Conservation (phyloP, 2,888 invertebrate genomes). For the Heliconius cydno region DNA sequence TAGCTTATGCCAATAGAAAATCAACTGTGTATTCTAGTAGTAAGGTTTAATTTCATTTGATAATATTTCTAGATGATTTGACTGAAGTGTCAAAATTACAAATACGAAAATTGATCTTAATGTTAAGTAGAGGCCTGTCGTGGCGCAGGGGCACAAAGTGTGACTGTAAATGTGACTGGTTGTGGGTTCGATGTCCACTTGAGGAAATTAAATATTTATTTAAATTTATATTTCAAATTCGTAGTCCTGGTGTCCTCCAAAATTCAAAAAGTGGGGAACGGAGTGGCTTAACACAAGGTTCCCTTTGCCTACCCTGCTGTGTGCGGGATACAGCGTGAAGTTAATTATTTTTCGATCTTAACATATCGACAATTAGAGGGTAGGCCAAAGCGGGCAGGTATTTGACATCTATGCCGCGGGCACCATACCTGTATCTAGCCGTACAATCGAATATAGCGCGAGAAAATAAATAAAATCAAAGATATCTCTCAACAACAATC, state of each 20-base stretch:
- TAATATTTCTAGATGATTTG: constrained; percentile 56
- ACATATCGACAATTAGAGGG: constrained; percentile 57
- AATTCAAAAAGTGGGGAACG: too few species aligned
- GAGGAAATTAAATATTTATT: too few species aligned
- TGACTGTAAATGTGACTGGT: too few species aligned
- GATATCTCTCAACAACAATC: constrained; percentile 79
- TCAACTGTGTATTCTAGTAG: constrained; percentile 49
- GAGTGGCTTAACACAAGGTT: too few species aligned
- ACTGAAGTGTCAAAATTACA: constrained; percentile 69
- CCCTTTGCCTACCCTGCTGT: too few species aligned
- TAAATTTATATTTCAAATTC: too few species aligned
- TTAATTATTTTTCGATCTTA: constrained; percentile 49
- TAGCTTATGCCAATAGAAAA: constrained; percentile 41
- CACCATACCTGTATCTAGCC: constrained; percentile 62
- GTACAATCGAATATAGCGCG: constrained; percentile 75
- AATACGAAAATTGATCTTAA: constrained; percentile 63
- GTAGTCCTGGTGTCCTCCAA: too few species aligned
- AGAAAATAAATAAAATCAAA: constrained; percentile 79
- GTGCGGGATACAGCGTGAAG: too few species aligned
- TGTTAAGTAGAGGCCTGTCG: constrained; percentile 12
- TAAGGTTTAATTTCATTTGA: constrained; percentile 54
- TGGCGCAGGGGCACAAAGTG: too few species aligned
- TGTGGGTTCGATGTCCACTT: too few species aligned
- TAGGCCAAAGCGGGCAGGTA: constrained; percentile 54
- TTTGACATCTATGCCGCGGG: constrained; percentile 63